Evolutionary conservation across 2,888 invertebrate species (phyloP).

Genomic region (Neoaliturus tenellus): DNA sequence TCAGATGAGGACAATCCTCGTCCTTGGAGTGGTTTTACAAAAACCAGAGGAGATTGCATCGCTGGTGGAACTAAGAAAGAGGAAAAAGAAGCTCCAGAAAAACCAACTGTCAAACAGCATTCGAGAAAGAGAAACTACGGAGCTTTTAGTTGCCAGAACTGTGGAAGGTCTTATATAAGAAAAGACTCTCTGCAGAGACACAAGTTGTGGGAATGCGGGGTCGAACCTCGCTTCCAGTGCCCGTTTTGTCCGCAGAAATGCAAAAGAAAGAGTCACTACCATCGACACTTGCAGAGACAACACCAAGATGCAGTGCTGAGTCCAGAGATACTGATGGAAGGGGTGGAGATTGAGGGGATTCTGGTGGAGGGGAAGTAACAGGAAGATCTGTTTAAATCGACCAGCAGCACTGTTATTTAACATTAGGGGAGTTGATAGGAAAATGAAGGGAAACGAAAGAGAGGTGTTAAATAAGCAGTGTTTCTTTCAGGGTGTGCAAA

Average conservation of each 20-base stretch:
- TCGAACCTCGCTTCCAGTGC: constrained; percentile 74
- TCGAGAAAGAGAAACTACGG: constrained; percentile 61
- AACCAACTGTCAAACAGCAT: constrained; percentile 1
- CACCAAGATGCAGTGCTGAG: constrained; percentile 74
- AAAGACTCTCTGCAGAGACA: constrained; percentile 69
- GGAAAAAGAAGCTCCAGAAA: not conserved
- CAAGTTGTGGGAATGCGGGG: constrained; percentile 73
- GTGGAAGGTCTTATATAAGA: constrained; percentile 67
- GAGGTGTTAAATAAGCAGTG: no score
- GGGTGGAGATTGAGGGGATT: constrained; percentile 59
- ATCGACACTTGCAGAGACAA: constrained; percentile 75
- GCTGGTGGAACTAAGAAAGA: constrained; percentile 21
- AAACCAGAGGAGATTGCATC: constrained; percentile 46
- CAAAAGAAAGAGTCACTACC: constrained; percentile 74
- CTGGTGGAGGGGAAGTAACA: not conserved
- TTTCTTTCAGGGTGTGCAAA: no score
- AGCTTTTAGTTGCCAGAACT: constrained; percentile 66
- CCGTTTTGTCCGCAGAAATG: constrained; percentile 73
- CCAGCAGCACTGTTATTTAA: no score
- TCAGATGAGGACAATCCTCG: constrained; percentile 39
- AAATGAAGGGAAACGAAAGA: no score
- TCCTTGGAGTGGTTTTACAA: constrained; percentile 51
- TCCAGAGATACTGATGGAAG: constrained; percentile 70
- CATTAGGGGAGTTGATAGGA: no score
- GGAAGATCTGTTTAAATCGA: no score